Evolutionary conservation across 1,140 invertebrate species (phyloP).

Genomic region (Drosophila mojavensis): DNA sequence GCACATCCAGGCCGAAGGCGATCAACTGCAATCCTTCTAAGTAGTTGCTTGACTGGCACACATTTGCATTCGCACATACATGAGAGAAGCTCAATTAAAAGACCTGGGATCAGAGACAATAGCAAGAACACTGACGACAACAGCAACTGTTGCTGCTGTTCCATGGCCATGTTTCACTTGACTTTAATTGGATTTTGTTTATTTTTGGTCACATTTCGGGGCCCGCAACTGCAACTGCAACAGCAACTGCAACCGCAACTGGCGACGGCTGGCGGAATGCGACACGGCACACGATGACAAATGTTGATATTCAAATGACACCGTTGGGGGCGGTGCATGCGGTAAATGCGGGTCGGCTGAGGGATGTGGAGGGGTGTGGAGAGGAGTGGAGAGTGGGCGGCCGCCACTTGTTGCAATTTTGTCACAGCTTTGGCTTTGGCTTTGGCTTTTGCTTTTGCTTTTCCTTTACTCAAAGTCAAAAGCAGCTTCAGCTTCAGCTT

Average conservation of each 20-base stretch:
- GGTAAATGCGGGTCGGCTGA: slow-evolving; percentile 12
- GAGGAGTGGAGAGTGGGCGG: slow-evolving; percentile 19
- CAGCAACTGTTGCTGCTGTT: slow-evolving; percentile 30
- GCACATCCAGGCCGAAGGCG: slow-evolving; percentile 21
- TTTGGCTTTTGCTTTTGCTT: too few relatives aligned
- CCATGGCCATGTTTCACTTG: slow-evolving; percentile 72
- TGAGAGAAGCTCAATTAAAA: slow-evolving; percentile 74
- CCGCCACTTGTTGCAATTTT: slow-evolving; percentile 51
- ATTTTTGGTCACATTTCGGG: slow-evolving; percentile 72
- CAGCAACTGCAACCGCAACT: slow-evolving; percentile 30
- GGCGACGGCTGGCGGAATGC: slow-evolving; percentile 61
- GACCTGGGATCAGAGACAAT: slow-evolving; percentile 50
- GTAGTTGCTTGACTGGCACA: slow-evolving; percentile 55
- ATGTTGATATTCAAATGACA: slow-evolving; percentile 80
- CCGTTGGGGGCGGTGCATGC: slow-evolving; percentile 57
- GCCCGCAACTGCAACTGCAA: slow-evolving; percentile 30
- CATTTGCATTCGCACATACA: slow-evolving; percentile 65
- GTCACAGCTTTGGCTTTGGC: slow-evolving; percentile 36
- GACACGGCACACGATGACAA: slow-evolving; percentile 79
- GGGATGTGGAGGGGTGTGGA: too few relatives aligned
- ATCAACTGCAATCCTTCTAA: slow-evolving; percentile 50
- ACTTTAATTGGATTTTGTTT: slow-evolving; percentile 80
- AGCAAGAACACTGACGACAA: slow-evolving; percentile 27
- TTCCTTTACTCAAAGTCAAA: neutral
- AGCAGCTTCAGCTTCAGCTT: slow-evolving; percentile 5